These are phyloP conservation scores for Invenusta paracnida DNA, from an alignment of 2,888 invertebrate genomes.

Conservation along the genomic window DNA sequence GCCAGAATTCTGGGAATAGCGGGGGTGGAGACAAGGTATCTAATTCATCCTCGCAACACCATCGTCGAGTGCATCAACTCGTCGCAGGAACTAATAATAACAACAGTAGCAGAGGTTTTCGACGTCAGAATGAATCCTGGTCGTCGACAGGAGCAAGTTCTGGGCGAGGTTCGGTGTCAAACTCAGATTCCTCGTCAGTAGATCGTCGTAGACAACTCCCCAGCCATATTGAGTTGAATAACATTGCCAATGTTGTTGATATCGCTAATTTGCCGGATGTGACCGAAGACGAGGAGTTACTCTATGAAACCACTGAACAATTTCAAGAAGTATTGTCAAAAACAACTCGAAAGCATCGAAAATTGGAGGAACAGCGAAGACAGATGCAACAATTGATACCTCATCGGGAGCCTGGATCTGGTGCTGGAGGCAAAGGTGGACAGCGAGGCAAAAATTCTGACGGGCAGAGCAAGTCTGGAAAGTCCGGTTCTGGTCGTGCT, in stretches of 20 bases:
- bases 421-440: not conserved
- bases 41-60: not conserved
- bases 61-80: not conserved
- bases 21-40: not conserved
- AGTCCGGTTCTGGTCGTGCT: not conserved
- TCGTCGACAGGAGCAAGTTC: not conserved
- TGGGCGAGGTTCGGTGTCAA: no score
- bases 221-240: slow-evolving; percentile 32
- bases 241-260: slow-evolving; percentile 36
- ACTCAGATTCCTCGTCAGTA: not conserved
- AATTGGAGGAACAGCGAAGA: slow-evolving; percentile 34
- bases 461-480: not conserved
- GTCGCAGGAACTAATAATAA: not conserved
- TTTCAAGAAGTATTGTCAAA: slow-evolving; percentile 40
- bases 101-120: not conserved
- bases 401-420: not conserved
- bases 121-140: not conserved
- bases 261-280: slow-evolving; percentile 42
- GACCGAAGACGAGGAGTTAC: slow-evolving; percentile 38
- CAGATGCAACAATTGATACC: not conserved
- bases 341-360: slow-evolving; percentile 20
- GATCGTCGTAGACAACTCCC: not conserved
- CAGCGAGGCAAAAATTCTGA: not conserved
- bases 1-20: not conserved
- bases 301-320: slow-evolving; percentile 38